A percentile compares a stretch with the other conserved stretches of the same genome.
phyloP scores from a whole-genome alignment of 2,797 vertebrate genomes.

The Brachymystax lenok region DNA sequence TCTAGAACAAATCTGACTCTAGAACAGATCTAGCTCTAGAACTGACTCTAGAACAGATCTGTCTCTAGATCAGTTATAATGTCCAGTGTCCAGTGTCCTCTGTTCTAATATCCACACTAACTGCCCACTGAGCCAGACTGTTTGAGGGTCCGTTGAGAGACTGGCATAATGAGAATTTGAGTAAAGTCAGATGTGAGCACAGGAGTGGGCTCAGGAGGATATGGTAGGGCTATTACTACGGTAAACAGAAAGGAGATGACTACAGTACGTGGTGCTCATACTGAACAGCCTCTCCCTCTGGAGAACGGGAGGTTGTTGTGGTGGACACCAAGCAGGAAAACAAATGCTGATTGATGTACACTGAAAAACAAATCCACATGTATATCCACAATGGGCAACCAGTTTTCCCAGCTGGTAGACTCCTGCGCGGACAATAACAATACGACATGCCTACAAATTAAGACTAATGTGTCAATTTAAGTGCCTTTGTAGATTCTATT shows the following conservation, averaged over 20 bases:
- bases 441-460: neutral
- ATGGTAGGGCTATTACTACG: neutral
- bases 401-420: constrained; percentile 17
- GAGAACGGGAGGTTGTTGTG: neutral
- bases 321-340: constrained; percentile 2
- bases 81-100: neutral
- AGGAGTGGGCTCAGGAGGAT: neutral
- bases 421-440: constrained; percentile 2
- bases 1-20: too few species aligned
- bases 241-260: neutral
- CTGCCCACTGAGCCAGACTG: neutral
- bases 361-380: constrained; percentile 9
- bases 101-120: neutral
- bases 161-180: neutral
- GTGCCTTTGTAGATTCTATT: constrained; percentile 15
- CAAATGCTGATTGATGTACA: constrained; percentile 26
- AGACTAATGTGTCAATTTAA: constrained; percentile 17
- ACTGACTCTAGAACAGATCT: neutral
- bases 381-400: neutral
- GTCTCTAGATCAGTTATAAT: neutral
- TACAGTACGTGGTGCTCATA: neutral
- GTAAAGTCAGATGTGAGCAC: neutral
- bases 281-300: neutral
- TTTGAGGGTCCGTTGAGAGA: neutral
- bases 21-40: neutral